Base-by-base conservation (phyloP, 92 coral and sea anemone species). In the Montipora capitata region DNA sequence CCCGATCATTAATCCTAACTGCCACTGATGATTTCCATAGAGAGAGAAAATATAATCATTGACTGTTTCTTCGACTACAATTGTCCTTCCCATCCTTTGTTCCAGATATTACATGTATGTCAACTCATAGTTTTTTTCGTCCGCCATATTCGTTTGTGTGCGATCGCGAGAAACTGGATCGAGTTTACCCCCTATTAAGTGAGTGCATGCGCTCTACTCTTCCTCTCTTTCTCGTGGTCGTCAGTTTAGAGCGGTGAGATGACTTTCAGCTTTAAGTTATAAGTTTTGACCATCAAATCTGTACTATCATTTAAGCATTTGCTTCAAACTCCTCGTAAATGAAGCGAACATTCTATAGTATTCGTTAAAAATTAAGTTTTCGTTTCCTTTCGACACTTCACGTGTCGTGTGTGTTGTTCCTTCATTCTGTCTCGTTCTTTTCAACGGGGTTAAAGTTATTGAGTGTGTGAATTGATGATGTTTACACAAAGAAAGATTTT, bases 151-250 rank as follows among this genome's bases (percentile, higher is more conserved):
- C 90, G 35, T 73, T 61, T 85, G 7, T 5, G 11, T 14, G 12
- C 10, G 41, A 5, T 52, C 87, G 81, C 1, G 87, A 7, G 73
- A 68, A 66, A 14, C 92, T 87, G 91, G 90, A 79, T 20, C 79
- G 48, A 49, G 5, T 17, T 56, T 91, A 79, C 95, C 96, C 96
- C 97, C 96, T 83, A 94, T 90, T 87, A 40, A 90, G 41, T 77
- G 14, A 14, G 80, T 92, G 84, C 99, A 94, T 94, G 99, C 99
- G 98, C 92, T 74, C 10, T 79, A 4, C 7, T 81, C 69, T 80
- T 51, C 74, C 95, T 93, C 94, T 97, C 96, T 92, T 81, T 85
- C 98, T 94, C 96, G 98, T 97, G 98, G 99, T 96, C 91, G 92
- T 94, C 89, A 82, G 85, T 69, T 64, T 40, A 14, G 3, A 6